Evolutionary conservation across 2,113 vertebrate species (phyloP).

Genomic region (Callorhinus ursinus): DNA sequence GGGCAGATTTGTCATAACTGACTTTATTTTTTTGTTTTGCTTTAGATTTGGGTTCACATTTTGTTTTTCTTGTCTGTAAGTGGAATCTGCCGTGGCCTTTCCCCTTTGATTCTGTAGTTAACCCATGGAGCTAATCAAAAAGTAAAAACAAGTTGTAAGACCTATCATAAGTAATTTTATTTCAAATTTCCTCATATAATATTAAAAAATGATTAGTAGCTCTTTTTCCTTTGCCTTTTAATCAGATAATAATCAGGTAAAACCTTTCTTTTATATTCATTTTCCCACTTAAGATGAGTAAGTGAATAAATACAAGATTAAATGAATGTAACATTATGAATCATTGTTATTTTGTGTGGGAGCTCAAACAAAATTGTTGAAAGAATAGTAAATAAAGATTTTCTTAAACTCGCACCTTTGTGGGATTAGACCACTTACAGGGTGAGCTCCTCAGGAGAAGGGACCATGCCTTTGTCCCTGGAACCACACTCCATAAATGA

Average conservation of each 20-base stretch:
- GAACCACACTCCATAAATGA: neutral
- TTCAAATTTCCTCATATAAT: neutral
- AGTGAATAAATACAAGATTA: neutral
- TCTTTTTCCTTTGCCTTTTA: constrained; percentile 3
- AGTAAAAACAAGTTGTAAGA: neutral
- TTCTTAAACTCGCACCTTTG: neutral
- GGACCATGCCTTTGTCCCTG: neutral
- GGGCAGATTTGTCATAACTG: neutral
- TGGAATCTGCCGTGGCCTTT: neutral
- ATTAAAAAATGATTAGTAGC: neutral
- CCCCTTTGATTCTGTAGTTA: neutral
- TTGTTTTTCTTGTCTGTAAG: neutral
- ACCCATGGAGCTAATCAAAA: neutral
- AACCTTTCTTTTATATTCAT: constrained; percentile 16
- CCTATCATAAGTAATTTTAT: neutral
- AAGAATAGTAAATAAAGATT: neutral
- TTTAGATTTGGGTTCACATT: neutral
- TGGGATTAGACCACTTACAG: neutral
- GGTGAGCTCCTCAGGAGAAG: neutral
- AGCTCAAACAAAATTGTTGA: neutral
- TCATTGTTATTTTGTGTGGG: neutral
- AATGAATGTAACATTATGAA: neutral
- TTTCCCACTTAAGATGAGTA: neutral
- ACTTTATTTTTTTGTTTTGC: neutral
- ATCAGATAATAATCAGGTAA: neutral